These are phyloP conservation scores for Protobothrops mucrosquamatus DNA, from an alignment of 2,113 vertebrate species.

Conservation along the genomic window DNA sequence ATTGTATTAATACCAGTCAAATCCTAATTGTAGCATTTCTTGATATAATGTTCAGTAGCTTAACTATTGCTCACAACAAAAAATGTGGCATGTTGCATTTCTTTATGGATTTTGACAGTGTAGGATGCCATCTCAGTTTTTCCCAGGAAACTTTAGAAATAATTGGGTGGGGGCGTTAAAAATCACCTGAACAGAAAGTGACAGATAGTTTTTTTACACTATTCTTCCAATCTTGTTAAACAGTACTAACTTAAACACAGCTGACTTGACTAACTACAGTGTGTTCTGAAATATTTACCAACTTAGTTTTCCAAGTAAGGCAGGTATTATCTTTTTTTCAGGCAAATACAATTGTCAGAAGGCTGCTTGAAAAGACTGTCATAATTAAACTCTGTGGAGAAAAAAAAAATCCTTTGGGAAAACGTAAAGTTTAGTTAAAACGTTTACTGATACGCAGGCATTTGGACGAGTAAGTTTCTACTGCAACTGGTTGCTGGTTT, in stretches of 20 bases:
- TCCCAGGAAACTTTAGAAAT: slow-evolving; percentile 30
- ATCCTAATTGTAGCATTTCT: background rate
- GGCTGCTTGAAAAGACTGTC: background rate
- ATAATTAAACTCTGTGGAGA: background rate
- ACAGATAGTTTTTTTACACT: background rate
- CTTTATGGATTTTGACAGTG: slow-evolving; percentile 39
- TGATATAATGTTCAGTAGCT: background rate
- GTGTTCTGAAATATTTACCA: slow-evolving; percentile 4
- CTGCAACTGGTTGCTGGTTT: background rate
- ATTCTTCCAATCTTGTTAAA: background rate
- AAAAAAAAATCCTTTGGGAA: background rate
- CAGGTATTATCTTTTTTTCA: background rate
- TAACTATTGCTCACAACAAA: slow-evolving; percentile 22
- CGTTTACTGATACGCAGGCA: background rate
- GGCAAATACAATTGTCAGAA: background rate
- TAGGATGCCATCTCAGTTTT: slow-evolving; percentile 33
- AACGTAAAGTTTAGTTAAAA: background rate
- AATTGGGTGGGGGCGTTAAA: background rate
- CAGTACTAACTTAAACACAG: slow-evolving; percentile 16
- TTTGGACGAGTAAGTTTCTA: background rate
- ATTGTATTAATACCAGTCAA: slow-evolving; percentile 12
- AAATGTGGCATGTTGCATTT: background rate
- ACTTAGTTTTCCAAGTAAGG: background rate
- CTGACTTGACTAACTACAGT: background rate
- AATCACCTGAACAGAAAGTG: background rate